These are phyloP conservation scores for Erebia aethiops DNA, from an alignment of 2,888 invertebrate species.

Conservation along the genomic window DNA sequence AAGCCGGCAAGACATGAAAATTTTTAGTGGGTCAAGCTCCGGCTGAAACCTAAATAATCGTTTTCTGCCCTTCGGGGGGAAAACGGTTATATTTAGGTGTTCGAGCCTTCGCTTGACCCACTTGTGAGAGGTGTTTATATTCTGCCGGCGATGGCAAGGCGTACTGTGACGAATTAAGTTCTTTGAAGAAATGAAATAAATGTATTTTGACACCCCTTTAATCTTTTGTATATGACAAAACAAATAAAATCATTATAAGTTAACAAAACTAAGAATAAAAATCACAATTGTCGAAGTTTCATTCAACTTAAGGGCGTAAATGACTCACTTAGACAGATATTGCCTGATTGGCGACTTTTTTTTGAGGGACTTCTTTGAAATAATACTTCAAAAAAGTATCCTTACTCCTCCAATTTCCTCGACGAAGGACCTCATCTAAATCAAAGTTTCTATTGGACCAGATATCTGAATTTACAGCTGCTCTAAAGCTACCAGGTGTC, in stretches of 20 bases:
- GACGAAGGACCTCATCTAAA: background rate
- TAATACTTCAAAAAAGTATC: slow-evolving; percentile 5
- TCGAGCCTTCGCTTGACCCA: no score
- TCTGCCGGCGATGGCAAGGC: no score
- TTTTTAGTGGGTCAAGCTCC: no score
- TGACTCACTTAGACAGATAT: background rate
- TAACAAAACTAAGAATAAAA: background rate
- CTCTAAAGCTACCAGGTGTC: slow-evolving; percentile 6
- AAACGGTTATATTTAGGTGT: no score
- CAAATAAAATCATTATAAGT: background rate
- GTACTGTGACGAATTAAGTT: no score
- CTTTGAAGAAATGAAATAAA: no score
- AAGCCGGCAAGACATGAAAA: no score
- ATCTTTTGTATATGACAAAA: no score
- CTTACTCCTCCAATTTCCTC: slow-evolving; percentile 2
- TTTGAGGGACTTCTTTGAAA: slow-evolving; percentile 3
- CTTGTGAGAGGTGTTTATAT: no score
- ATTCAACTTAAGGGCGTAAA: slow-evolving; percentile 4
- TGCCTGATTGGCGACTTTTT: background rate
- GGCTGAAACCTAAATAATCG: no score
- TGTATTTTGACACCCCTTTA: no score
- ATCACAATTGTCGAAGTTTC: background rate
- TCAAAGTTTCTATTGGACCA: background rate
- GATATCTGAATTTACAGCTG: background rate
- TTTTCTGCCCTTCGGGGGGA: no score